Evolutionary conservation across 2,113 vertebrate genomes (phyloP), one percentile per base, ranked within the genome.

Genomic region (Isurus oxyrinchus): DNA sequence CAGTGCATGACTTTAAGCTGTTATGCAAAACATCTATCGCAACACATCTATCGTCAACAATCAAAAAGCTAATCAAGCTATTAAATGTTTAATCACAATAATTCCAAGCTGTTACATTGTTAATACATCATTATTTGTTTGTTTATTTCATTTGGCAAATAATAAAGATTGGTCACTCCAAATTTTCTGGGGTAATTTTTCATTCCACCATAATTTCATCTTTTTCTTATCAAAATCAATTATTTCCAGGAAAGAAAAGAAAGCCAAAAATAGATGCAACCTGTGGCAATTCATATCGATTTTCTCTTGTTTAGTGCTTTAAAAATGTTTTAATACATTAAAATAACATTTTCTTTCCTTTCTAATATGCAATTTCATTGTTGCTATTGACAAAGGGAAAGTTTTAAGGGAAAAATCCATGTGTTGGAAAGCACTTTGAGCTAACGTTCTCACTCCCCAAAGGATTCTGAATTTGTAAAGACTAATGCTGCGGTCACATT

Each of bases 71-170:
- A 84, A 84, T 19, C 44, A n/a, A 25, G 59, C 44, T 53, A 49
- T 27, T 95, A 8, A 40, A 40, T 49, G 21, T 67, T 95, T 53
- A 95, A 69, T 95, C 19, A 69, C 27, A 40, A 66, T 72, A 69
- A 69, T 69, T 69, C 8, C 44, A 95, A 53, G 4, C 44, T 2
- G 40, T 72, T 95, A 69, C 11, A 72, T 53, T 95, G 94, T 72
- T 72, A 53, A 27, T 72, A 40, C 40, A 49, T 72, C 44, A 95
- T 69, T 95, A 16, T 53, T 57, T 88, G 93, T 69, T 95, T 25
- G 61, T 49, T 95, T 94, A 94, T 94, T 94, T 94, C 6, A 94
- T 66, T 63, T 94, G 90, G 90, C 14, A 63, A 35, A 40, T 94
- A 94, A 25, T 63, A 10, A 63, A 44, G 59, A 40, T 35, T 63